A percentile compares a stretch with the other conserved stretches of the same genome.
phyloP scores from a whole-genome alignment of 2,113 vertebrate genomes.

The Brevimyrus niger region DNA sequence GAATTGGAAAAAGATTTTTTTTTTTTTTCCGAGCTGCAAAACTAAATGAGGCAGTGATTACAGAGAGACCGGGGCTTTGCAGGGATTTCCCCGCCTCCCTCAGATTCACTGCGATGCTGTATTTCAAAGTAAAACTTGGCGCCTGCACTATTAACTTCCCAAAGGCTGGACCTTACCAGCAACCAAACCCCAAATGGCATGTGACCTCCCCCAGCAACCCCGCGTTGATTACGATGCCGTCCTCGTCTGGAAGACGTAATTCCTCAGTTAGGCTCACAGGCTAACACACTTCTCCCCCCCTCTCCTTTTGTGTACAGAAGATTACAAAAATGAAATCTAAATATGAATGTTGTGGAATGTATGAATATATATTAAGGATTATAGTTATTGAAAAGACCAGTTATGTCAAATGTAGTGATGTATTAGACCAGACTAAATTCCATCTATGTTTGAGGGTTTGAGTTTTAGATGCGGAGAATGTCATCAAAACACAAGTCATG shows the following conservation, averaged over 20 bases:
- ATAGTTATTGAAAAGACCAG: background rate
- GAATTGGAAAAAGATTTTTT: slow-evolving; percentile 48
- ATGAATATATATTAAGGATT: background rate
- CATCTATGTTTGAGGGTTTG: background rate
- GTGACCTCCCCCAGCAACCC: background rate
- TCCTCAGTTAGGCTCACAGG: background rate
- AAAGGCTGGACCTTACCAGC: slow-evolving; percentile 53
- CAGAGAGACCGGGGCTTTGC: slow-evolving; percentile 42
- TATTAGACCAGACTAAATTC: background rate
- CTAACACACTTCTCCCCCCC: background rate
- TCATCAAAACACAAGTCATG: slow-evolving; percentile 16
- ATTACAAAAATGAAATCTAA: background rate
- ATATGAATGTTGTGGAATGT: background rate
- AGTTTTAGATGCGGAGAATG: background rate
- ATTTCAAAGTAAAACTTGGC: slow-evolving; percentile 51
- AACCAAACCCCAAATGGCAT: slow-evolving; percentile 28
- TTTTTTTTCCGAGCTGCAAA: slow-evolving; percentile 49
- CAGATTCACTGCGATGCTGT: slow-evolving; percentile 50
- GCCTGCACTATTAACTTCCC: slow-evolving; percentile 49
- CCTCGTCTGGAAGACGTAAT: background rate
- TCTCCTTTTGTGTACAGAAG: background rate
- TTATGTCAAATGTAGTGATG: background rate
- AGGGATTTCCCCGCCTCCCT: slow-evolving; percentile 39
- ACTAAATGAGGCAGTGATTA: slow-evolving; percentile 66
- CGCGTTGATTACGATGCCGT: background rate